phyloP scores from a whole-genome alignment of 2,797 vertebrate genomes.

The Amniataba percoides region DNA sequence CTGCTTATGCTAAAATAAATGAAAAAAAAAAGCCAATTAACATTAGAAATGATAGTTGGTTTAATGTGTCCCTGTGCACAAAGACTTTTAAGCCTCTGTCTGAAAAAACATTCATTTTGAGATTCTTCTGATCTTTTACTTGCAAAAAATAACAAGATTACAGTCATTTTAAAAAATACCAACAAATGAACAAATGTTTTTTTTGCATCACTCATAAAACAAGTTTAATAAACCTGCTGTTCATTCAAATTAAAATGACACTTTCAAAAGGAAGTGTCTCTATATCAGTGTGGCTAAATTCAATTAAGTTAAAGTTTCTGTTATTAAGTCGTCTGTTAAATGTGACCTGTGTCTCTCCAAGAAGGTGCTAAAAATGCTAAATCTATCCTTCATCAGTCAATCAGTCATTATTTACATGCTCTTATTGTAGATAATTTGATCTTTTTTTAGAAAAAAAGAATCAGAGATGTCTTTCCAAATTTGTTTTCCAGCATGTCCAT shows the following conservation, averaged over 20 bases:
- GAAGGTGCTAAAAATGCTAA: neutral
- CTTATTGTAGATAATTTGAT: neutral
- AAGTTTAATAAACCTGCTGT: constrained; percentile 9
- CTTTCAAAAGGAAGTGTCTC: neutral
- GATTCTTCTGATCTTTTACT: neutral
- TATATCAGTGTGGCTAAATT: neutral
- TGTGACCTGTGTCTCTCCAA: neutral
- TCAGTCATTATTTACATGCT: neutral
- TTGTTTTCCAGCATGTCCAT: too few species aligned
- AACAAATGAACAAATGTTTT: neutral
- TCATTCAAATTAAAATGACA: constrained; percentile 20
- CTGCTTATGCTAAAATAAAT: neutral
- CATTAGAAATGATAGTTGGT: neutral
- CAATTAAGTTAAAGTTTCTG: neutral
- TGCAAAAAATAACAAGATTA: neutral
- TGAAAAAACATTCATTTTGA: neutral
- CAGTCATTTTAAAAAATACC: neutral
- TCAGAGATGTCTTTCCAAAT: too few species aligned
- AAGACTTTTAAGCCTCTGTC: neutral
- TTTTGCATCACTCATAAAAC: neutral
- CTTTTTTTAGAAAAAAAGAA: too few species aligned
- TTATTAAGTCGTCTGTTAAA: neutral
- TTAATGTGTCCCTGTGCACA: neutral
- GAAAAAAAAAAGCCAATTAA: constrained; percentile 1
- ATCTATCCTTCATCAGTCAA: neutral